Base-by-base conservation (phyloP, 2,888 invertebrate species). In the Parnassius apollo region DNA sequence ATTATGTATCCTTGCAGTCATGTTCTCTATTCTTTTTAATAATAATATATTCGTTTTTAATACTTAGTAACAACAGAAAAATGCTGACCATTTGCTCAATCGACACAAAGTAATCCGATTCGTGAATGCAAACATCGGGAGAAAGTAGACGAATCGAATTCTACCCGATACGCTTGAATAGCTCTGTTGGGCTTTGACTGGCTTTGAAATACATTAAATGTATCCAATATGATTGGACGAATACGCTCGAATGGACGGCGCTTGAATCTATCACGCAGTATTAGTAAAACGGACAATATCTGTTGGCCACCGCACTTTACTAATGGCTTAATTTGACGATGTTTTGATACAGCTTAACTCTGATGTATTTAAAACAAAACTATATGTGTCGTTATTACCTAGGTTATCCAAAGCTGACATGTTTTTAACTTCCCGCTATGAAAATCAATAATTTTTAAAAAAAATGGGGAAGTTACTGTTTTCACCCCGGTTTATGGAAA, bases 171-270 rank as follows among this genome's bases (percentile, higher is more conserved):
- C 72, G 77, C 71, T 76, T 70, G 72, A 78, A 75, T 78, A 79
- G 77, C 77, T 78, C 74, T 73, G 66, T 66, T 61, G 66, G 70
- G 73, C 66, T 78, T 76, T 80, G 76, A 76, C 71, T 70, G 74
- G 74, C 75, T 75, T 71, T 66, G 69, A 79, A 78, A 80, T 77
- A 77, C 73, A 77, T 76, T 70, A 73, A 70, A 72, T 69, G 71
- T 67, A 69, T 67, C 66, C 65, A 72, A 66, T 72, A 70, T 74
- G 72, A 74, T 73, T 59, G 63, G 51, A 61, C 59, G 53, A 65
- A 66, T 61, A 59, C 64, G 59, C 51, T 66, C 58, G 50, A 60
- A 22, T 56, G 64, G 59, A 53, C 59, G 58, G 64, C 56, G 63
- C 54, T 63, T 49, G 44, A 57, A 55, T 64, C 52, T 22, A 53